Evolutionary conservation across 2,113 vertebrate genomes (phyloP), one percentile per base, ranked within the genome.

Genomic region (Pachypanchax playfairii): DNA sequence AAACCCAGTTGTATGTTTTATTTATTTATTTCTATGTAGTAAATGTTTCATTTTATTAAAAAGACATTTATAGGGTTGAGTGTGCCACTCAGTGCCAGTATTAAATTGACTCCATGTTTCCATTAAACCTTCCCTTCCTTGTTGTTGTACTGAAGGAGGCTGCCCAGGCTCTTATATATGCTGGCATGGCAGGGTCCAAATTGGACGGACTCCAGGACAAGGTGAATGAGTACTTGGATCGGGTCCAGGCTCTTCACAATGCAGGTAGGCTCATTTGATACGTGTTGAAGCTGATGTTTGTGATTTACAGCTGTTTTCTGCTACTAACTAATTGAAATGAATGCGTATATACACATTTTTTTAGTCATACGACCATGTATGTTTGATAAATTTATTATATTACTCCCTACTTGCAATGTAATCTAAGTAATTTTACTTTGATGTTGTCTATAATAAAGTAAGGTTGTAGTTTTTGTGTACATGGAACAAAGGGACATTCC

Each of bases 101-200:
- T n/a, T n/a, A n/a, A 18, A 15, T 36, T 24, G 31, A 15, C 31
- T 14, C 3, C 11, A 6, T 17, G 38, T 28, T 7, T 26, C 4
- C 24, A 11, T 13, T 7, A 10, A n/a, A n/a, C n/a, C 18, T 4
- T n/a, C 7, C 26, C 28, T 10, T 36, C 3, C 5, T 4, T 39
- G 6, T 17, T 24, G 14, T 50, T 54, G 25, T 56, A 18, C 12
- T 12, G 1, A 18, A 93, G 91, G 91, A 93, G 62, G 97, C 97
- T 62, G 97, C 97, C 31, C 97, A 99, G 82, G 96, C 97, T 51
- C 93, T 99, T 57, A 98, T 99, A 77, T 98, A 98, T 80, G 96
- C 96, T 65, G 94, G 93, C 29, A 98, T 98, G 96, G 96, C 97
- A 67, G 97, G 96, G 49, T 98, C 97, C 65, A 95, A 93, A 62